Base-by-base conservation (phyloP, 2,888 invertebrate species). In the Morpho helenor region DNA sequence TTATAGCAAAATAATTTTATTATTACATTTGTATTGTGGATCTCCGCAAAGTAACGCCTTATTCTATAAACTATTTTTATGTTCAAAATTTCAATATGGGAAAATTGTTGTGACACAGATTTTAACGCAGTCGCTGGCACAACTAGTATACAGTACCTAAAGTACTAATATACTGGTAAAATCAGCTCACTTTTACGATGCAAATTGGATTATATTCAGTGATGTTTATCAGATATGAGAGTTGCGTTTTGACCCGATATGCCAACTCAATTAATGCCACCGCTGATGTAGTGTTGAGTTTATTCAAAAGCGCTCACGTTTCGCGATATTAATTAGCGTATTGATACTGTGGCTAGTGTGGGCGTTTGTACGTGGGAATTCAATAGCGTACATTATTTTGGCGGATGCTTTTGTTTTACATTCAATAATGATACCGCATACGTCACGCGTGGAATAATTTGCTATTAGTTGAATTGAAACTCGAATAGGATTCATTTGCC, bases 291-390 rank as follows among this genome's bases (percentile, higher is more conserved):
- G 49, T 45, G 52, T 54, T 51, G 46, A 54, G 59, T 63, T 62
- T 63, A 69, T 67, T 66, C 65, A 62, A 66, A 66, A 64, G 56
- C 69, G 63, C 63, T 65, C 67, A 59, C 64, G 66, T 65, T 61
- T 64, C 62, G 64, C 62, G 63, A 59, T 71, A 75, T 76, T 76
- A 75, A 77, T 78, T 76, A 75, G 73, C 65, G 73, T 74, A 75
- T 77, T 77, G 75, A 73, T 70, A 69, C 56, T 52, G 59, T 44
- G 57, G 56, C 52, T 49, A 57, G 55, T 53, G 59, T 49, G 61
- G 55, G 60, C 52, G 56, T 64, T 65, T 60, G 48, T 52, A 53
- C 23, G 39, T 9, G 47, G 31, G 46, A 50, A 47, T 49, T n/a
- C 52, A 52, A 56, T 54, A 42, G 54, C 3, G 41, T 48, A 42